Conservation (phyloP, 2,888 invertebrate species). For the Drosophila anomelani region DNA sequence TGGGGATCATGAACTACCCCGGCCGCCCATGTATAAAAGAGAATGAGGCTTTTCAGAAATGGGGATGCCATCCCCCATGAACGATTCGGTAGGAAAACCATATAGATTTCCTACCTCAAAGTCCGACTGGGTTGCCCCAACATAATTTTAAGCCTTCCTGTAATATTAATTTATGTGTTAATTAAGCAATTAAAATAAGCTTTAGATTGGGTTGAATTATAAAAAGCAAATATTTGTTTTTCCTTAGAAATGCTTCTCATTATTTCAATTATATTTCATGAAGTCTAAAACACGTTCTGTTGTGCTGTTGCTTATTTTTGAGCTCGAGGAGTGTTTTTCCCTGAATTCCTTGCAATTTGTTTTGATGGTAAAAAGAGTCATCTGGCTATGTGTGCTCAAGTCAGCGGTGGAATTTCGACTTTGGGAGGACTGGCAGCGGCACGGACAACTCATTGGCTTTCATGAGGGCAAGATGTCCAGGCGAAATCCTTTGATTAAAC, state of each 20-base stretch:
- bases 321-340: not conserved
- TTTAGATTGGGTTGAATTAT: not conserved
- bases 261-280: not conserved
- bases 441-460: conserved; percentile 19
- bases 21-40: no score
- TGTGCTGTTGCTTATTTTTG: not conserved
- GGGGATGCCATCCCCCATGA: no score
- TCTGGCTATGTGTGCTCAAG: not conserved
- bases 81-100: no score
- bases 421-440: not conserved
- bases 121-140: no score
- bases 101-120: no score
- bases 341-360: not conserved
- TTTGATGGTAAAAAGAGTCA: conserved; percentile 10
- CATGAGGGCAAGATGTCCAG: conserved; percentile 10
- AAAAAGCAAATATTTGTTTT: not conserved
- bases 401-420: conserved; percentile 6
- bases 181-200: not conserved
- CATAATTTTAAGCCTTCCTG: no score
- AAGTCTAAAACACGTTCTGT: not conserved
- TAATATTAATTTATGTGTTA: not conserved
- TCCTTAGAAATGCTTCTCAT: not conserved
- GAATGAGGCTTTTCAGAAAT: no score
- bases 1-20: no score
- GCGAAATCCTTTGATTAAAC: conserved; percentile 42